Conservation (phyloP, 2,797 vertebrate genomes). For the Alectoris magna region DNA sequence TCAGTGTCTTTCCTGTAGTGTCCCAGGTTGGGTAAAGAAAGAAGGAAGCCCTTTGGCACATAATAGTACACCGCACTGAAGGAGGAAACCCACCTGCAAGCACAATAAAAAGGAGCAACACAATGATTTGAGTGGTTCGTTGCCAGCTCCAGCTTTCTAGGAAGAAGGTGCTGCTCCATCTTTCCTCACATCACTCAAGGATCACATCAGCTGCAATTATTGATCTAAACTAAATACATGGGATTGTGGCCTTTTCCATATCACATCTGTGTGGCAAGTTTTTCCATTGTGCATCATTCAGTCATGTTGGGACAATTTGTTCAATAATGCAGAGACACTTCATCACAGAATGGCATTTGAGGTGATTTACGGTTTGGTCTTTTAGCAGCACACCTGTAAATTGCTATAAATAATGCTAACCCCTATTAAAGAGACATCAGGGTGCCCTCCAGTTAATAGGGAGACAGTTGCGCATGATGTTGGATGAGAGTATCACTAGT, state of each 20-base stretch:
- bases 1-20: no score
- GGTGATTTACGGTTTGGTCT: slow-evolving; percentile 12
- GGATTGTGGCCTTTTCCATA: not conserved
- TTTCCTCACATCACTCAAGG: not conserved
- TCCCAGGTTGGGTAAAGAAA: not conserved
- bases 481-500: not conserved
- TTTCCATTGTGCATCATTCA: not conserved
- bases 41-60: not conserved
- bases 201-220: not conserved
- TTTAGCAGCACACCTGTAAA: slow-evolving; percentile 52
- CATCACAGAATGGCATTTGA: not conserved
- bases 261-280: not conserved
- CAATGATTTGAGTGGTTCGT: not conserved
- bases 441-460: not conserved
- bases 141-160: not conserved
- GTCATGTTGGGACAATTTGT: slow-evolving; percentile 28
- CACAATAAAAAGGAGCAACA: not conserved
- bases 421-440: slow-evolving; percentile 19
- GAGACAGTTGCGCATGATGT: not conserved
- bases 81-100: not conserved
- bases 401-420: slow-evolving; percentile 19
- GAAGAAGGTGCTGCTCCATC: not conserved
- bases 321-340: slow-evolving; percentile 38
- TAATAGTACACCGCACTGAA: not conserved
- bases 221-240: not conserved